Evolutionary conservation across 2,113 vertebrate genomes (phyloP).

Genomic region (Platysternon megacephalum): DNA sequence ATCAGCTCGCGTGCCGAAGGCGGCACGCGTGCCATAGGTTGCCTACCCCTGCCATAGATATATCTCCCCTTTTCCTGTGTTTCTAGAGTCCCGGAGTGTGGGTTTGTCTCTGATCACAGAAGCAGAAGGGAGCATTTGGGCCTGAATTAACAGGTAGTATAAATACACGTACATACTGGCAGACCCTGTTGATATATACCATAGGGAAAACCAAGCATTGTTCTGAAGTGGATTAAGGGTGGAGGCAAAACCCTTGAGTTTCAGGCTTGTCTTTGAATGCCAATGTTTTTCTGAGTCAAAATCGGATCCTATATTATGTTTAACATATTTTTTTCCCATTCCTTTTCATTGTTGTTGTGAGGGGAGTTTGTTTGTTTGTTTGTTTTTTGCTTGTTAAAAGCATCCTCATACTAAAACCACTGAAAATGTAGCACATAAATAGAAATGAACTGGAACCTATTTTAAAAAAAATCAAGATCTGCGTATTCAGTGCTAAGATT

Average conservation of each 20-base stretch:
- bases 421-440: background rate
- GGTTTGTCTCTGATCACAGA: background rate
- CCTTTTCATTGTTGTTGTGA: background rate
- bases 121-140: background rate
- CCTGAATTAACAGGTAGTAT: background rate
- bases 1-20: too few relatives aligned
- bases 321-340: too few relatives aligned
- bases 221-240: background rate
- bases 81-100: background rate
- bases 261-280: background rate
- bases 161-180: fast-evolving
- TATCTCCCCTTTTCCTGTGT: background rate
- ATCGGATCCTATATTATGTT: background rate
- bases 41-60: too few relatives aligned
- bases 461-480: background rate
- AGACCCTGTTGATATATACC: background rate
- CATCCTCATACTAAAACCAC: background rate
- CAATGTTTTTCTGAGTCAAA: background rate
- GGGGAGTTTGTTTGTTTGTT: background rate
- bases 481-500: background rate
- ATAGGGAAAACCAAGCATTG: background rate
- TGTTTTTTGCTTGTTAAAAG: background rate
- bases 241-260: background rate
- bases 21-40: too few relatives aligned
- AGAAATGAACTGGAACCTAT: background rate